Base-by-base conservation (phyloP, 2,888 invertebrate species). In the Campaea margaritaria region DNA sequence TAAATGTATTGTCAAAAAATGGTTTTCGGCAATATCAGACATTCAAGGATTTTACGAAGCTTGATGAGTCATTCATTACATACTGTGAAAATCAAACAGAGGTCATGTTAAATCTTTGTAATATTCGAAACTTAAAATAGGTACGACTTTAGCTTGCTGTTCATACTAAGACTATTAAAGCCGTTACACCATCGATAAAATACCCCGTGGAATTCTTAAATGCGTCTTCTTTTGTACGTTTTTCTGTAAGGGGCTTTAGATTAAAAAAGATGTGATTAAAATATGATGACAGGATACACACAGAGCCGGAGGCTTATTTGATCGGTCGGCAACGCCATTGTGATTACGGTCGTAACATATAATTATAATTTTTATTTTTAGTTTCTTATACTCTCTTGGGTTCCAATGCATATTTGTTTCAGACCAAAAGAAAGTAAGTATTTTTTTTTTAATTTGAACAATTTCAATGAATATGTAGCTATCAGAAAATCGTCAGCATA, bases 31-130 rank as follows among this genome's bases (percentile, higher is more conserved):
- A 36, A 42, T 39, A 38, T 49, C 31, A 69, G 74, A 70, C 65
- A 68, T 73, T 74, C 84, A 87, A 87, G 85, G 85, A 78, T 84
- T 79, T 80, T 78, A 79, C 78, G 76, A 71, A 73, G 74, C 56
- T 41, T 50, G 46, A 56, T 62, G 57, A 56, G 53, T 66, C 55
- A 65, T 58, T 38, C 46, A 43, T 15, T 50, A 27, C 12, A 44
- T 42, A 13, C 36, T 28, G 41, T 45, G 28, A 58, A 61, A 46
- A 47, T 51, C 28, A 62, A 56, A 59, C 57, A 48, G 50, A 57
- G 54, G 43, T 59, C 56, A 59, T 13, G 15, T 39, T 55, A 43
- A 28, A 21, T 31, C 31, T 45, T 50, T 5, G 8, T 34, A 48
- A 15, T 38, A 7, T n/a, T 50, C 21, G 14, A 38, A 41, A 36